Conservation (phyloP, 2,888 invertebrate species). For the Malacosoma neustria region DNA sequence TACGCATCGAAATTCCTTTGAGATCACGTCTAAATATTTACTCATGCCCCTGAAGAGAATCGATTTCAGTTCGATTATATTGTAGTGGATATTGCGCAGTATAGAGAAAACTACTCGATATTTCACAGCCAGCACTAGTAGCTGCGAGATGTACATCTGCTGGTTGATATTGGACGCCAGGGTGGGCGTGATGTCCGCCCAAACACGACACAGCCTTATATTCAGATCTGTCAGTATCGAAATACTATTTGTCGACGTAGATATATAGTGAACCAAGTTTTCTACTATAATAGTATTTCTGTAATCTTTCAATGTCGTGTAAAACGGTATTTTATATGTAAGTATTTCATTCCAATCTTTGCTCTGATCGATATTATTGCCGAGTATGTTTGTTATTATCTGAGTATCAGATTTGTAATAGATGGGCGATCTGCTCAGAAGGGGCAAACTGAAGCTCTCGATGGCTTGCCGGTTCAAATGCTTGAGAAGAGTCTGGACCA, state of each 20-base stretch:
- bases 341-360: constrained; percentile 81
- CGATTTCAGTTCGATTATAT: constrained; percentile 49
- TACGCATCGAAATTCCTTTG: constrained; percentile 74
- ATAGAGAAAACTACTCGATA: constrained; percentile 48
- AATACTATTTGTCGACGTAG: constrained; percentile 38
- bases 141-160: constrained; percentile 80
- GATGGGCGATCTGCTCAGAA: constrained; percentile 70
- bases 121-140: constrained; percentile 75
- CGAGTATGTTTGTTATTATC: constrained; percentile 63
- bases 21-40: constrained; percentile 79
- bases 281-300: constrained; percentile 65
- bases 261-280: constrained; percentile 78
- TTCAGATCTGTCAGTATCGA: constrained; percentile 51
- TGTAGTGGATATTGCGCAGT: constrained; percentile 31
- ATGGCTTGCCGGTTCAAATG: constrained; percentile 75
- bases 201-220: constrained; percentile 75
- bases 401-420: constrained; percentile 45
- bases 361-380: constrained; percentile 57
- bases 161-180: constrained; percentile 79
- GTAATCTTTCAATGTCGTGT: constrained; percentile 73
- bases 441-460: constrained; percentile 69
- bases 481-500: constrained; percentile 67
- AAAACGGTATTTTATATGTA: constrained; percentile 44
- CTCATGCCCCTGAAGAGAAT: constrained; percentile 79
- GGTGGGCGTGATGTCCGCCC: constrained; percentile 79